Conservation (phyloP, 2,888 invertebrate species). For the Parnassius mnemosyne region DNA sequence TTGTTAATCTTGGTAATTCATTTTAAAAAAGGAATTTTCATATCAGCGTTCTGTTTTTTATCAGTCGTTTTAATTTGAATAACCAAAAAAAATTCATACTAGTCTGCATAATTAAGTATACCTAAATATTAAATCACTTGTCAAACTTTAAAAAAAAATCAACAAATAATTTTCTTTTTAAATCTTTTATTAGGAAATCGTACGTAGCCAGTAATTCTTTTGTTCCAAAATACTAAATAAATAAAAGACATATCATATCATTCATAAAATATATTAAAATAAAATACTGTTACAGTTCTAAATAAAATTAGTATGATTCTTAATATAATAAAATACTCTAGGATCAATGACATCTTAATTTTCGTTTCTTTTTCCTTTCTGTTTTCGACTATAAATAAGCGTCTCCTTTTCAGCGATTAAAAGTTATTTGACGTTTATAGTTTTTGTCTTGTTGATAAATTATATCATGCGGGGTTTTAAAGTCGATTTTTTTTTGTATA, state of each 20-base stretch:
- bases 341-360: slow-evolving; percentile 10
- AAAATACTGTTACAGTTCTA: neutral
- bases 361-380: neutral
- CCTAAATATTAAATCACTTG: too few relatives aligned
- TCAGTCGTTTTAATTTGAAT: too few relatives aligned
- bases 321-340: slow-evolving; percentile 1
- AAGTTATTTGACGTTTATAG: slow-evolving; percentile 21
- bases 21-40: too few relatives aligned
- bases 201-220: too few relatives aligned
- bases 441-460: slow-evolving; percentile 23
- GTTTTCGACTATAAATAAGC: neutral
- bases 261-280: neutral
- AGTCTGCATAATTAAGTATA: too few relatives aligned
- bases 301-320: neutral
- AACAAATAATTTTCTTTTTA: too few relatives aligned
- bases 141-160: too few relatives aligned
- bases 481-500: neutral
- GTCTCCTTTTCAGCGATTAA: slow-evolving; percentile 12
- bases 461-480: slow-evolving; percentile 1
- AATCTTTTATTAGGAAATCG: too few relatives aligned
- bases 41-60: too few relatives aligned
- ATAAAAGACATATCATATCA: neutral
- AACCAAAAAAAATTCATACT: too few relatives aligned
- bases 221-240: too few relatives aligned
- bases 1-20: too few relatives aligned